Evolutionary conservation across 1,140 invertebrate species (phyloP), one percentile per base, ranked within the genome.

Genomic region (Akabosia matsudoensis): DNA sequence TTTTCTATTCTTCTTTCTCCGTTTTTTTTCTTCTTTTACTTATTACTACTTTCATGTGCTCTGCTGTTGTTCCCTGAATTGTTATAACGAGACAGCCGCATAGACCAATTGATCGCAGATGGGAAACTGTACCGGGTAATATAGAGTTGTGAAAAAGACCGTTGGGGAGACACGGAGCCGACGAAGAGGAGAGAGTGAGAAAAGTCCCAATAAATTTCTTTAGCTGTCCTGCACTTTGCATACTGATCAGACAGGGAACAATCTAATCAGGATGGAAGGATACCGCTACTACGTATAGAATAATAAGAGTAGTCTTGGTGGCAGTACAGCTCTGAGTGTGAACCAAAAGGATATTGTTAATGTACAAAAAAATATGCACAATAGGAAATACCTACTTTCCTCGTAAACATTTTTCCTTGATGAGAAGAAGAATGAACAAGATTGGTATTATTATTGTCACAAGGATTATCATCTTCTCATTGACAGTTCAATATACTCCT

Each of bases 171-270:
- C 61, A 31, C 3, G 61, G 24, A n/a, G 24, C 28, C 7, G 7
- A 31, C 3, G 61, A 22, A n/a, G 24, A 13, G 24, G 7, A 7
- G 30, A 7, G 61, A 30, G 24, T 30, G 61, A 67, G 61, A 67
- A 67, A 67, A 67, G 61, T 67, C 61, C 61, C 61, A 77, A 81
- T 79, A 79, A 81, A 81, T 81, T 79, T 61, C 61, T 67, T 67
- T 67, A 67, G 75, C 77, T 31, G 67, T 73, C 74, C 74, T 76
- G 56, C 74, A 79, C 78, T 81, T 79, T 81, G 78, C 80, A 81
- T 81, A 81, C 78, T 81, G 80, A 81, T 77, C 74, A 78, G 77
- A 74, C 76, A 74, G 52, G 78, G 30, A 67, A 79, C 79, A 81
- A 81, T 79, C 77, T 79, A 81, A 81, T 81, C 80, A 81, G 3